These are phyloP conservation scores for Uloborus plumipes DNA, from an alignment of 2,888 invertebrate genomes.

Conservation along the genomic window DNA sequence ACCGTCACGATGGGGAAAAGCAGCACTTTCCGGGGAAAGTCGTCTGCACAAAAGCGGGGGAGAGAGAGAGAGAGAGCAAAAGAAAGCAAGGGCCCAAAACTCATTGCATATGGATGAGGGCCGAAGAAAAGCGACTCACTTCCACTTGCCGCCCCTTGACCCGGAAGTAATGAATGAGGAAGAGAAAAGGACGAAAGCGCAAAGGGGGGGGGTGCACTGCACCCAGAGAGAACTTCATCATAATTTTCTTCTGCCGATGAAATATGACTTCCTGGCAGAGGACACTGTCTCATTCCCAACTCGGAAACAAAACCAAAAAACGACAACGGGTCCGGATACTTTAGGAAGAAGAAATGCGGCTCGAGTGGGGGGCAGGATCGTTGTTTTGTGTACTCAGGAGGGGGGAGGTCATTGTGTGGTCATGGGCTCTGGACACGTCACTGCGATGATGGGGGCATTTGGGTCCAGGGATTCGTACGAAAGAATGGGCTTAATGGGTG, in stretches of 20 bases:
- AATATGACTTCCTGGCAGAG: constrained; percentile 43
- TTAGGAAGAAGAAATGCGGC: constrained; percentile 5
- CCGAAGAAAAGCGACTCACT: constrained; percentile 11
- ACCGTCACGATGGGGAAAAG: too few species aligned
- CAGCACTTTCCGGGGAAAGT: too few species aligned
- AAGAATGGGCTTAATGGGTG: constrained; percentile 45
- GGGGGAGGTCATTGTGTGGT: neutral
- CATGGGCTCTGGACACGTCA: constrained; percentile 23
- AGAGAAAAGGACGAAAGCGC: constrained; percentile 21
- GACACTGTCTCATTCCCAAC: constrained; percentile 19
- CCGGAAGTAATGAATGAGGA: constrained; percentile 60
- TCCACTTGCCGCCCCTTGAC: constrained; percentile 49
- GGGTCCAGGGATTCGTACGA: constrained; percentile 41
- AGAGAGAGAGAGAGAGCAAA: too few species aligned
- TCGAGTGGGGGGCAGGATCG: neutral
- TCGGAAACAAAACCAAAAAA: constrained; percentile 38
- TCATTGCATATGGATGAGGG: constrained; percentile 60
- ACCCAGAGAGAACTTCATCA: constrained; percentile 36
- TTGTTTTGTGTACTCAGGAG: constrained; percentile 33
- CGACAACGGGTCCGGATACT: constrained; percentile 32
- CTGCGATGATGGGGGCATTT: constrained; percentile 15
- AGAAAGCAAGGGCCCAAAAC: constrained; percentile 2
- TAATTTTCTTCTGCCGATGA: constrained; percentile 46
- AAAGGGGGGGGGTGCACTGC: neutral
- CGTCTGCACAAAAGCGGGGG: too few species aligned